Evolutionary conservation across 2,797 vertebrate genomes (phyloP).

Genomic region (Cygnus olor): DNA sequence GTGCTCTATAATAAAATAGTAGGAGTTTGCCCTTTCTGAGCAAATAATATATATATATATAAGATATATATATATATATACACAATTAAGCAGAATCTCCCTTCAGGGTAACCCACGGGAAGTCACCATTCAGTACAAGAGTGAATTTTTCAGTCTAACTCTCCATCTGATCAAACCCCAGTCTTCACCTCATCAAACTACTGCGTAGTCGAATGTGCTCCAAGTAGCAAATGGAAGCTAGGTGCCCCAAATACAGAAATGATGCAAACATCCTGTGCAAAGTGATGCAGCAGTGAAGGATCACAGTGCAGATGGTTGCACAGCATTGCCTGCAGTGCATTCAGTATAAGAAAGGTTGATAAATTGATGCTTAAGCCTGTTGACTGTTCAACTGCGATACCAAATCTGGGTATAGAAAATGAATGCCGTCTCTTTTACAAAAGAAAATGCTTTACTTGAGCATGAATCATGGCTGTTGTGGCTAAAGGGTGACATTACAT

Average conservation of each 20-base stretch:
- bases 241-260: background rate
- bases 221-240: background rate
- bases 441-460: conserved; percentile 28
- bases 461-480: conserved; percentile 42
- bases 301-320: background rate
- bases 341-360: background rate
- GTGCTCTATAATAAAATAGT: background rate
- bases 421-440: background rate
- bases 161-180: background rate
- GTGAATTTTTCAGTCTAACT: background rate
- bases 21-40: background rate
- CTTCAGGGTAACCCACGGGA: background rate
- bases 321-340: background rate
- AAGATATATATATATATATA: too few relatives aligned
- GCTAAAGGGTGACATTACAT: conserved; percentile 49
- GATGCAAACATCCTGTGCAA: background rate
- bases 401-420: conserved; percentile 1
- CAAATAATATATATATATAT: background rate
- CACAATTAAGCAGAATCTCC: background rate
- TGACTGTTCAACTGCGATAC: background rate
- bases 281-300: background rate
- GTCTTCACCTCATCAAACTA: background rate
- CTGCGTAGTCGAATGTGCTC: background rate
- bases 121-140: background rate
- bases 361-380: conserved; percentile 26